Percentiles rank a stretch among this genome's conserved stretches.
These are phyloP conservation scores for Gambelia wislizenii DNA, from an alignment of 2,797 vertebrate genomes.

Conservation along the genomic window DNA sequence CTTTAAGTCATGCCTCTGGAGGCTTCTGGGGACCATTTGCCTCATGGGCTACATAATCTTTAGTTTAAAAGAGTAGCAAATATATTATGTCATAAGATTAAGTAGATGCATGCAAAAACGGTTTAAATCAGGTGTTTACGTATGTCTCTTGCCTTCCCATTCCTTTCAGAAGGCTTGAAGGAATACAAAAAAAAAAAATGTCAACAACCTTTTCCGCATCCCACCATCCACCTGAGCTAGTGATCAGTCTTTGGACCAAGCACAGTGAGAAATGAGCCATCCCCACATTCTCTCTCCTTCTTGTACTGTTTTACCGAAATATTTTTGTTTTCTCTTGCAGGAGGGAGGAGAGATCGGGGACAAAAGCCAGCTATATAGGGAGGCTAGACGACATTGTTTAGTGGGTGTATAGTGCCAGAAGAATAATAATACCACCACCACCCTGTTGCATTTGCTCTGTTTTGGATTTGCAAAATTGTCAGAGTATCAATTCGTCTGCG, in stretches of 20 bases:
- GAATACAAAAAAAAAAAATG: not conserved
- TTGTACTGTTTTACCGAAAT: conserved; percentile 56
- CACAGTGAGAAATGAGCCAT: not conserved
- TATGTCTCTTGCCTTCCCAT: not conserved
- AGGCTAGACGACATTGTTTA: conserved; percentile 75
- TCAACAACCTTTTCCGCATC: not conserved
- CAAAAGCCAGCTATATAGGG: conserved; percentile 57
- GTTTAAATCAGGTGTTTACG: not conserved
- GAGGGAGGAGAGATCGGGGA: not conserved
- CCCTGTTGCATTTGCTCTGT: conserved; percentile 34
- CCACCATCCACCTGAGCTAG: too few relatives aligned
- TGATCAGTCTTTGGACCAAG: not conserved
- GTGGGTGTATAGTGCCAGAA: conserved; percentile 71
- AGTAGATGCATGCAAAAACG: not conserved
- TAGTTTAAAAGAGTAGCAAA: not conserved
- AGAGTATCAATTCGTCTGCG: conserved; percentile 75
- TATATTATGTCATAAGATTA: not conserved
- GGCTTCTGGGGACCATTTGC: too few relatives aligned
- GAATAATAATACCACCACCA: not conserved
- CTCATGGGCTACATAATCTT: too few relatives aligned
- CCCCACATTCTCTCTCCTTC: conserved; percentile 50
- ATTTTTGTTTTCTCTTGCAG: conserved; percentile 23
- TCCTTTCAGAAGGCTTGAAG: not conserved
- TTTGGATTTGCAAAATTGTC: conserved; percentile 74
- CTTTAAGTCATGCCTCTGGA: too few relatives aligned